phyloP scores from a whole-genome alignment of 2,888 invertebrate species.

The Cephus pulcher region DNA sequence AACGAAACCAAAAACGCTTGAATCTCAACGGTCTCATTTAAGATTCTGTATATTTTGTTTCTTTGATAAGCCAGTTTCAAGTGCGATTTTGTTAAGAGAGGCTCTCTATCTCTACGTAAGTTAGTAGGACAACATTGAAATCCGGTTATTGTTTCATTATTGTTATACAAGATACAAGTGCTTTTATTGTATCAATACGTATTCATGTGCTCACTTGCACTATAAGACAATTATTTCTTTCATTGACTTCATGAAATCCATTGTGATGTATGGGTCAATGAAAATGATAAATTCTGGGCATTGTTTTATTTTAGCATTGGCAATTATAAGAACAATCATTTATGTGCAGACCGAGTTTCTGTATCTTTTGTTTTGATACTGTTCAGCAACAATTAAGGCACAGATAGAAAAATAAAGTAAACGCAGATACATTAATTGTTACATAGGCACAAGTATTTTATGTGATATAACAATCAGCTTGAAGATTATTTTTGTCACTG shows the following conservation, averaged over 20 bases:
- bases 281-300: background rate
- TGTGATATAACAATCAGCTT: background rate
- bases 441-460: background rate
- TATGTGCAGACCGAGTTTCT: background rate
- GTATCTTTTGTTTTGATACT: background rate
- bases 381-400: background rate
- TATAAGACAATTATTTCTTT: background rate
- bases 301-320: background rate
- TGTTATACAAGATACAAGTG: background rate
- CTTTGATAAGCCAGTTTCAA: background rate
- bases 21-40: background rate
- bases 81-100: background rate
- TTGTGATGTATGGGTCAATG: background rate
- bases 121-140: background rate
- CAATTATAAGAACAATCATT: background rate
- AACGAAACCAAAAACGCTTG: background rate
- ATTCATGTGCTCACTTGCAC: background rate
- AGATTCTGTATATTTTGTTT: background rate
- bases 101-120: background rate
- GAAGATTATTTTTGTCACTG: background rate
- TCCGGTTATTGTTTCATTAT: background rate
- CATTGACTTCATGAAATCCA: background rate
- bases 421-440: background rate
- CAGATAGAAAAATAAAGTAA: background rate
- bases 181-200: background rate